phyloP scores from a whole-genome alignment of 2,797 vertebrate species.

The Kryptolebias ocellatus region DNA sequence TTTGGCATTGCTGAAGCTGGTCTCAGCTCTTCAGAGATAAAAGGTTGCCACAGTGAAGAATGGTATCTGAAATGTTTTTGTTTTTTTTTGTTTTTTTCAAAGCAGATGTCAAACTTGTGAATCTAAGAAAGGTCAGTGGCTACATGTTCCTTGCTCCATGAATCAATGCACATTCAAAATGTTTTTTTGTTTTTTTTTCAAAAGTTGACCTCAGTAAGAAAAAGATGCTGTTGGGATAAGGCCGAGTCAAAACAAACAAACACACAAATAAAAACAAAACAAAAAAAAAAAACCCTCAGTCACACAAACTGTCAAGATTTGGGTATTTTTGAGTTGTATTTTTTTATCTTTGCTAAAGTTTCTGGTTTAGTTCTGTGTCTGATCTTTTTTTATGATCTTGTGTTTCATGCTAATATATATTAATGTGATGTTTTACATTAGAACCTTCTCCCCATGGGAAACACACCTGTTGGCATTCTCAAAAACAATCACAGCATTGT shows the following conservation, averaged over 20 bases:
- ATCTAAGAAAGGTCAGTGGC: background rate
- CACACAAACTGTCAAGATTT: no score
- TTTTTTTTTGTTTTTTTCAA: background rate
- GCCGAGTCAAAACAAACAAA: background rate
- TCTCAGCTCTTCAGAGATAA: slow-evolving; percentile 15
- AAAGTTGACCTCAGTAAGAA: background rate
- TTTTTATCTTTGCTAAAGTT: no score
- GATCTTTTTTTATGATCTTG: no score
- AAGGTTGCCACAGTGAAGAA: slow-evolving; percentile 21
- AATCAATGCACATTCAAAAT: slow-evolving; percentile 5
- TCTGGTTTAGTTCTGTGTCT: no score
- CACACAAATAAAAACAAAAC: background rate
- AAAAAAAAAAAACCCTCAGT: background rate
- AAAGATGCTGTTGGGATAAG: background rate
- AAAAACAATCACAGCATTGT: background rate
- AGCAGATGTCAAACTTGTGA: slow-evolving; percentile 12
- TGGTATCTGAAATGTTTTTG: background rate
- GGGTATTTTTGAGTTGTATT: no score
- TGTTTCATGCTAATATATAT: no score
- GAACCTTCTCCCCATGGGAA: no score
- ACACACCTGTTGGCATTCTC: background rate
- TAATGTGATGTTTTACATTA: no score
- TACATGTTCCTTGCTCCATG: background rate
- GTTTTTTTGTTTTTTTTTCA: background rate
- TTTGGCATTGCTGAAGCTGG: slow-evolving; percentile 2